Evolutionary conservation across 2,113 vertebrate genomes (phyloP), one percentile per base, ranked within the genome.

Genomic region (Tichodroma muraria): DNA sequence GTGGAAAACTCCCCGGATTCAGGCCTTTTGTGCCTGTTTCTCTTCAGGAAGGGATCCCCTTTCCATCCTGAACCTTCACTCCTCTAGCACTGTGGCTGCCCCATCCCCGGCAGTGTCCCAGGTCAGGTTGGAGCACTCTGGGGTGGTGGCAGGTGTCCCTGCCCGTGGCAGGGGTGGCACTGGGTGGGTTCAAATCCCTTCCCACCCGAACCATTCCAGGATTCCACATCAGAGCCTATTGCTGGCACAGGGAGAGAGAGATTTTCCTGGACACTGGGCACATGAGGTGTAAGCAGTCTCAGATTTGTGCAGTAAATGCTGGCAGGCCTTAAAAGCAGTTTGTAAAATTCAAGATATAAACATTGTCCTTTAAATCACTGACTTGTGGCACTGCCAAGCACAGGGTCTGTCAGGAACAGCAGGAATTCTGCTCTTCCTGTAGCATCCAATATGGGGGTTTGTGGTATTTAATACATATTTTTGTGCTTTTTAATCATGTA

Each of bases 41-140:
- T 81, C 69, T 61, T 65, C 85, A 93, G 94, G 87, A 96, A 92
- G 95, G 97, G 96, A 92, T 97, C 78, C 57, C 94, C 40, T 97
- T 97, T 91, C 90, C 94, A 38, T 95, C 96, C 95, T 96, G 88
- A 94, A 89, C 82, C 94, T 96, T 94, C 95, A 95, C 94, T 80
- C 95, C 94, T 92, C 91, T 73, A 95, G 97, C 95, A 40, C 44
- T 25, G 56, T 2, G 9, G 27, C 53, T 82, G 54, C 23, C 45
- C 37, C 16, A 16, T 20, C 45, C 56, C 80, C 61, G 79, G 45
- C 16, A 60, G 15, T 35, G 24, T 9, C 53, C 64, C 15, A 33
- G 44, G 24, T 13, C 20, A 2, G 50, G 15, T 5, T 37, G 61
- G 35, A 49, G 53, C 53, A 40, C 7, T 19, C 20, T 52, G 45